Base-by-base conservation (phyloP, 2,797 vertebrate species). In the Ptychobarbus kaznakovi region DNA sequence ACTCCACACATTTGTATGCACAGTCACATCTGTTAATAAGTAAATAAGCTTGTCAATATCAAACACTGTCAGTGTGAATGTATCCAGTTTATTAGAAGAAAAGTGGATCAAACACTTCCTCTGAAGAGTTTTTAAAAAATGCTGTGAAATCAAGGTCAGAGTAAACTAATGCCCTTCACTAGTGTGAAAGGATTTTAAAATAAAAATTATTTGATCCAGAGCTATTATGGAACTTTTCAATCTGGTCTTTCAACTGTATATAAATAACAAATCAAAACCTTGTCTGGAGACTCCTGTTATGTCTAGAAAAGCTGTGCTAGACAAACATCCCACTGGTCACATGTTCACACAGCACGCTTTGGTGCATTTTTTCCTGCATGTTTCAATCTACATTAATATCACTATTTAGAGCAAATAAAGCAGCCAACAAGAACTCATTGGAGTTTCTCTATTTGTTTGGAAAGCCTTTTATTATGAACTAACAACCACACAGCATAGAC, bases 241-340 rank as follows among this genome's bases (percentile, higher is more conserved):
- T 56, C 35, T 10, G 53, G 32, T 42, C 25, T 9, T 12, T 44
- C 28, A 73, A 82, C 42, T 35, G 32, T 49, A 61, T 35, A 63
- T 68, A 68, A 38, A 80, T 51, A 74, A 72, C 51, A 20, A 56
- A 32, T 20, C 38, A 78, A 58, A 42, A 22, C 20, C 25, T 61
- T 61, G 61, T 28, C 16, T 58, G 65, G 42, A 56, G n/a, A 32
- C 46, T 69, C 18, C 1, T 75, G 74, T 70, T 84, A 70, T 69
- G 63, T 78, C 63, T 78, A 44, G 7, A 66, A 77, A 84, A 69
- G 35, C 13, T 78, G 35, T 78, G 22, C 20, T 56, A 58, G n/a
- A 49, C 18, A 68, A 78, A 84, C 63, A 44, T 53, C 56, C 11
- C 35, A 72, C 13, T 5, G 44, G 81, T 6, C 13, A 42, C 32